A percentile compares a stretch with the other conserved stretches of the same genome.
These are phyloP conservation scores for Drosophila mimetica DNA, from an alignment of 2,888 invertebrate species.

Conservation along the genomic window DNA sequence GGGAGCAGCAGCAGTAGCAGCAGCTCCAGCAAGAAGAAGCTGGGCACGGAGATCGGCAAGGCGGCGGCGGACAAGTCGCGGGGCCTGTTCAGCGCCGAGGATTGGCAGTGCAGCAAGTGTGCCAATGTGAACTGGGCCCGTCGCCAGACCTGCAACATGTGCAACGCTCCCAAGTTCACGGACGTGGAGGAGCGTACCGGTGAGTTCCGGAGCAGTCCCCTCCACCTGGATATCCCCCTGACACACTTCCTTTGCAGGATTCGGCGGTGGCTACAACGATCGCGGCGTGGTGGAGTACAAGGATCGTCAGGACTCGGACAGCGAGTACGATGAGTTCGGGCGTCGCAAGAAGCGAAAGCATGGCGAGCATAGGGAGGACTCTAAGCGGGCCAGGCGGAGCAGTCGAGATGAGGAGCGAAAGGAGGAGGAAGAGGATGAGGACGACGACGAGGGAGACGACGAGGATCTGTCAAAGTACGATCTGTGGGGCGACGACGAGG, in stretches of 20 bases:
- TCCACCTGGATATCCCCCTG: not conserved
- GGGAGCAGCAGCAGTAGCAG: slow-evolving; percentile 70
- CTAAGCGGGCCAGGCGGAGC: slow-evolving; percentile 49
- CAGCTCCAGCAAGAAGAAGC: slow-evolving; percentile 87
- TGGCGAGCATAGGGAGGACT: slow-evolving; percentile 72
- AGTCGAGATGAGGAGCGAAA: slow-evolving; percentile 60
- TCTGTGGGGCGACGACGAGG: slow-evolving; percentile 89
- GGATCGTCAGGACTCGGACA: slow-evolving; percentile 93
- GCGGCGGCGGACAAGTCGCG: slow-evolving; percentile 98
- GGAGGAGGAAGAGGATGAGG: slow-evolving; percentile 82
- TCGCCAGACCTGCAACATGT: slow-evolving; percentile 98
- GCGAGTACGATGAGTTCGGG: slow-evolving; percentile 98
- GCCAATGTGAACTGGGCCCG: slow-evolving; percentile 98
- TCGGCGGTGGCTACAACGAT: slow-evolving; percentile 97
- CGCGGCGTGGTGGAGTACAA: slow-evolving; percentile 98
- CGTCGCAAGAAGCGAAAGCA: slow-evolving; percentile 86
- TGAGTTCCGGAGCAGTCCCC: slow-evolving; percentile 43
- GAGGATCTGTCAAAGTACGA: slow-evolving; percentile 92
- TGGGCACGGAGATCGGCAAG: slow-evolving; percentile 98
- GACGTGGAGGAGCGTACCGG: slow-evolving; percentile 93
- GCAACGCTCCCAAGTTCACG: slow-evolving; percentile 98
- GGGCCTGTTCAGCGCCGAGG: slow-evolving; percentile 93
- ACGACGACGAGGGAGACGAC: slow-evolving; percentile 87
- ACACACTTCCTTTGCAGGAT: slow-evolving; percentile 85
- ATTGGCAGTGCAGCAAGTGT: slow-evolving; percentile 99